Base-by-base conservation (phyloP, 2,888 invertebrate genomes). In the Eupithecia insigniata region DNA sequence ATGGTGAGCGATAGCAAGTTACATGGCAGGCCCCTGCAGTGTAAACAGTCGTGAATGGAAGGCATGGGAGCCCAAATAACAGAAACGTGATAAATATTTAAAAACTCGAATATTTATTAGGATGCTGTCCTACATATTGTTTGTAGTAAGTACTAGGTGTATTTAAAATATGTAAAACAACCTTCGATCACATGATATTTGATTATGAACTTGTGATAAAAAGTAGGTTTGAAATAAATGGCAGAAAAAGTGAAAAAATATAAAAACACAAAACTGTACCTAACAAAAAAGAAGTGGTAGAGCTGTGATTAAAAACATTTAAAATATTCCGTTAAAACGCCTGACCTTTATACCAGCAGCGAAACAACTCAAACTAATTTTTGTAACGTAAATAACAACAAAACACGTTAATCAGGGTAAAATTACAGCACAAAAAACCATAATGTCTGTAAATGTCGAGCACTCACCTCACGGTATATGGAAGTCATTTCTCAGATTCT, bases 381-480 rank as follows among this genome's bases (percentile, higher is more conserved):
- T 65, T 67, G 73, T 73, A 30, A 68, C 32, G 61, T 32, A 75
- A 74, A 71, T n/a, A 71, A 72, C 74, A 73, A 68, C 71, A 78
- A 75, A 71, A 79, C 76, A 77, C 67, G 69, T 69, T 78, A 79
- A 80, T 80, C 80, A 84, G 84, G 81, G 74, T 82, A 78, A 85
- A 87, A 88, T 89, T 91, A 88, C 89, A 81, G 84, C 85, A 89
- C 88, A 92, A 92, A 92, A 92, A 91, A 87, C 76, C 28, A 85
- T 90, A 92, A 92, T 91, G 90, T 79, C 92, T 91, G 83, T 81
- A 91, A 92, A 92, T 90, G 90, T 89, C 92, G 90, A 86, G 85
- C 92, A 91, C 93, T 93, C 89, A 93, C 93, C 93, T 94, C 93
- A 82, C 87, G 83, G 86, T 92, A 93, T 76, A 93, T 79, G 82